A percentile compares a stretch with the other conserved stretches of the same genome.
These are phyloP conservation scores for Pseudopleuronectes americanus DNA, from an alignment of 2,797 vertebrate species.

Conservation along the genomic window DNA sequence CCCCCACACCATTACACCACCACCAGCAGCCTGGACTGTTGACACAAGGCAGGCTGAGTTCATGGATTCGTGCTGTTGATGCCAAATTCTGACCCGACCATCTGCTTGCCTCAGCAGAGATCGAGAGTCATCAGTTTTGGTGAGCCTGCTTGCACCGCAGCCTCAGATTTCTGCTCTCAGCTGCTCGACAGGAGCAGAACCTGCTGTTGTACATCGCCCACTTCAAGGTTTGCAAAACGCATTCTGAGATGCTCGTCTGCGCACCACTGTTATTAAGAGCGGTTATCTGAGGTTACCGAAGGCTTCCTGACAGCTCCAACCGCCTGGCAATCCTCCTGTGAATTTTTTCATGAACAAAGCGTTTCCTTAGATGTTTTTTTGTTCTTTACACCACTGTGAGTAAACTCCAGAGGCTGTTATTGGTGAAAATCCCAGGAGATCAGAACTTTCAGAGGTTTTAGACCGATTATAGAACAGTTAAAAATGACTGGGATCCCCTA, in stretches of 20 bases:
- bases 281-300: too few relatives aligned
- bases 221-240: too few relatives aligned
- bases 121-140: not conserved
- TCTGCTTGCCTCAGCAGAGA: constrained; percentile 14
- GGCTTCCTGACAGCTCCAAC: not conserved
- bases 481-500: not conserved
- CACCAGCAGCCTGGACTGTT: constrained; percentile 10
- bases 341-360: not conserved
- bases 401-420: not conserved
- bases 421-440: not conserved
- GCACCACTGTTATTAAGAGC: too few relatives aligned
- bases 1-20: constrained; percentile 4
- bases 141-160: not conserved
- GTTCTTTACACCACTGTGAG: not conserved
- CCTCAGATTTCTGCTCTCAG: not conserved
- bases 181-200: too few relatives aligned
- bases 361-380: not conserved
- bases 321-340: not conserved
- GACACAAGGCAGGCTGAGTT: constrained; percentile 2
- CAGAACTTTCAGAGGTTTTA: not conserved
- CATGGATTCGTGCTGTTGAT: not conserved
- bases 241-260: too few relatives aligned
- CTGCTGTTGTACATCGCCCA: too few relatives aligned
- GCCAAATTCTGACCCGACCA: constrained; percentile 10
- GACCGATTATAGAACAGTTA: not conserved